Conservation (phyloP, 1,140 invertebrate species). For the Pseudomyrmex gracilis region DNA sequence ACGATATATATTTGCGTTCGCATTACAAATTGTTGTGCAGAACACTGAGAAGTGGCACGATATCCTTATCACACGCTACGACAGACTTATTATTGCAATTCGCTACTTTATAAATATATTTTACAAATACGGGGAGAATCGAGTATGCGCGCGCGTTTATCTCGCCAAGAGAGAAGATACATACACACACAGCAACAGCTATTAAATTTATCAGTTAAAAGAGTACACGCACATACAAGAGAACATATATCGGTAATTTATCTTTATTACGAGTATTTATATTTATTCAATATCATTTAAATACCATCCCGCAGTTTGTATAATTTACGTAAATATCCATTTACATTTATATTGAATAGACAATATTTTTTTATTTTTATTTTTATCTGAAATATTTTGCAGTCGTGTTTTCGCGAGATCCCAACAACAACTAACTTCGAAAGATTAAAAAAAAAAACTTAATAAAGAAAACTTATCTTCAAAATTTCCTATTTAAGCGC, state of each 20-base stretch:
- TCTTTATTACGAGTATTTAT: constrained; percentile 63
- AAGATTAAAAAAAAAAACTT: neutral
- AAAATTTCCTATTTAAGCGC: too few relatives aligned
- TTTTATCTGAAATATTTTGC: neutral
- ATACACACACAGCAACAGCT: constrained; percentile 37
- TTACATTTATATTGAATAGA: constrained; percentile 51
- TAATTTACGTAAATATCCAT: constrained; percentile 58
- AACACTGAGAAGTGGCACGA: constrained; percentile 19
- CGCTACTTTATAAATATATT: constrained; percentile 57
- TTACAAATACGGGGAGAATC: constrained; percentile 41
- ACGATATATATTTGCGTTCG: neutral
- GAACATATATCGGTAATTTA: constrained; percentile 56
- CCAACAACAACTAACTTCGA: neutral
- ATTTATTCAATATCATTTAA: constrained; percentile 62
- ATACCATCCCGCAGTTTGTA: constrained; percentile 41
- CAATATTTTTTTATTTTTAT: constrained; percentile 37
- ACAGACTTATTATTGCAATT: constrained; percentile 44
- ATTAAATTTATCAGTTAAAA: constrained; percentile 63
- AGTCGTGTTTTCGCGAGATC: constrained; percentile 19
- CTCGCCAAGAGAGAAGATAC: neutral
- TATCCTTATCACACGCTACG: constrained; percentile 60
- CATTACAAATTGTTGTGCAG: constrained; percentile 2
- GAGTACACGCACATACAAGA: constrained; percentile 29
- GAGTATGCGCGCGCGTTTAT: constrained; percentile 10
- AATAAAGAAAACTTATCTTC: too few relatives aligned